A percentile compares a stretch with the other conserved stretches of the same genome.
Conservation (phyloP, 2,797 vertebrate species). For the Astyanax mexicanus region DNA sequence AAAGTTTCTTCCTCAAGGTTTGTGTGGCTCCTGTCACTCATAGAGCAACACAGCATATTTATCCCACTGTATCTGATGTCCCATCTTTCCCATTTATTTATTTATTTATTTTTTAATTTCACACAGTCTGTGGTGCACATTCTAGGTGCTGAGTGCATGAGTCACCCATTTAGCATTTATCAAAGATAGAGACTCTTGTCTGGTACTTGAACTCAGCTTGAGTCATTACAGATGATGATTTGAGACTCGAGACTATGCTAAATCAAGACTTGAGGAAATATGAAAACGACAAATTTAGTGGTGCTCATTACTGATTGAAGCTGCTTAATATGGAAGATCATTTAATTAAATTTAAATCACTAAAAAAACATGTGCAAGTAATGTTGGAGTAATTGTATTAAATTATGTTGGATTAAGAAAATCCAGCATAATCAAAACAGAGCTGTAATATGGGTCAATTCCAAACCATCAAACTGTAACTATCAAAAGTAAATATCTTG, state of each 20-base stretch:
- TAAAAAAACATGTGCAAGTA: no score
- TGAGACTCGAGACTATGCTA: neutral
- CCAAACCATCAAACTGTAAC: no score
- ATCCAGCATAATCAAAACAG: no score
- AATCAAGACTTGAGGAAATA: neutral
- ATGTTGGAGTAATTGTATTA: no score
- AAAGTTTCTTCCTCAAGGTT: no score
- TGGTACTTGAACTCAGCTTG: neutral
- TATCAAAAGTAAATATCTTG: no score
- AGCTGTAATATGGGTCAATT: no score
- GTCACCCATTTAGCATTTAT: neutral
- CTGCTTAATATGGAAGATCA: no score
- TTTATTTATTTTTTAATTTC: neutral
- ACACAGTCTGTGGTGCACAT: neutral
- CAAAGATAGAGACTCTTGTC: neutral
- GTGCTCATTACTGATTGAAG: no score
- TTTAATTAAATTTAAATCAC: no score
- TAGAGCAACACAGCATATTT: neutral
- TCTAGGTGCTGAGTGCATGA: neutral
- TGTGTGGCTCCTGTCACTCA: no score
- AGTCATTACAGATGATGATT: neutral
- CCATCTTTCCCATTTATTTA: neutral
- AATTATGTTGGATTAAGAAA: no score
- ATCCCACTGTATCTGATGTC: neutral
- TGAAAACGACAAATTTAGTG: neutral